Evolutionary conservation across 1,140 invertebrate species (phyloP), one percentile per base, ranked within the genome.

Genomic region (Phenacoccus solenopsis): DNA sequence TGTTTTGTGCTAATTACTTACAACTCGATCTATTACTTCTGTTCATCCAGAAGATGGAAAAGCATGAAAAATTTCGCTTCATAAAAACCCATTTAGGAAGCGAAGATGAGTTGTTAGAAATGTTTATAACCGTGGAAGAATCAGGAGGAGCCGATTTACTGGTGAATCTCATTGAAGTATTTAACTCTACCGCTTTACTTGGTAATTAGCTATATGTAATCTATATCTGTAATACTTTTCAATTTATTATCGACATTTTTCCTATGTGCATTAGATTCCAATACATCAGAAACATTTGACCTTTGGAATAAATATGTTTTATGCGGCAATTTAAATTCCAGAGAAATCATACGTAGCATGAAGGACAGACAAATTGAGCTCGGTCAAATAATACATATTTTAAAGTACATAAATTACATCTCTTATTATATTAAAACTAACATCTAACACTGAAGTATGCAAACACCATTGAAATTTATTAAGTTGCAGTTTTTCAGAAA

Each of bases 151-250:
- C 89, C 0, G 84, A 90, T 75, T 78, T 91, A 1, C 79, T 90
- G 59, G 79, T 92, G 28, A 92, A 91, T 75, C 89, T 88, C 76
- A 89, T 90, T 1, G 89, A 71, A 25, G 38, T 73, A 13, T 61
- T 49, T 2, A 71, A 70, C 57, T 25, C 30, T 7, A 69, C 64
- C 13, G 57, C 69, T 67, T 64, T 73, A 10, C 25, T 73, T 56
- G 71, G 73, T 73, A 70, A 49, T 10, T 49, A 32, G 30, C 5
- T 32, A 32, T 32, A 32, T n/a, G n/a, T n/a, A n/a, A n/a, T n/a
- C n/a, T n/a, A n/a, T n/a, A n/a, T n/a, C n/a, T n/a, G n/a, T n/a
- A n/a, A n/a, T n/a, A n/a, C n/a, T n/a, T n/a, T n/a, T n/a, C n/a
- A n/a, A n/a, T n/a, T n/a, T n/a, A n/a, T n/a, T n/a, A n/a, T n/a